Conservation (phyloP, 1,140 invertebrate genomes). For the Stegodyphus dumicola region DNA sequence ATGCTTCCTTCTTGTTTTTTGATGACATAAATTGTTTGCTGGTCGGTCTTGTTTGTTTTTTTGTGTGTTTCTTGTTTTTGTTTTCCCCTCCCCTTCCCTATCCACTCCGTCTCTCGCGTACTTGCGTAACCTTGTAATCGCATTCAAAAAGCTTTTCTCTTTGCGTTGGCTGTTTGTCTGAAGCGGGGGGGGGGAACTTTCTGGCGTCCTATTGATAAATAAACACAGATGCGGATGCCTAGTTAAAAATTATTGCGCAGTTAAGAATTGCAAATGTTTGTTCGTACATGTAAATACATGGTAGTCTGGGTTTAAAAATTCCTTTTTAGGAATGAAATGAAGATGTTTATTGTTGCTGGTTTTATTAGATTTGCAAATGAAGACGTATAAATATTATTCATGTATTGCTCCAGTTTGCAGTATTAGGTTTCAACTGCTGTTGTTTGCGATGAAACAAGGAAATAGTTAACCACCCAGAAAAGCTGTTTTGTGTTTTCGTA, state of each 20-base stretch:
- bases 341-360: no score
- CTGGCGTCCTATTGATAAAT: slow-evolving; percentile 38
- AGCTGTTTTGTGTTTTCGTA: no score
- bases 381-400: no score
- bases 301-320: no score
- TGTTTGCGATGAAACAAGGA: no score
- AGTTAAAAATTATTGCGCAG: slow-evolving; percentile 5
- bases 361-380: no score
- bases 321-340: no score
- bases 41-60: slow-evolving; percentile 46
- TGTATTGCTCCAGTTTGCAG: no score
- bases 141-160: slow-evolving; percentile 15
- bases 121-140: slow-evolving; percentile 52
- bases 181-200: neutral
- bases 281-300: no score
- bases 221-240: slow-evolving; percentile 27
- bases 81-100: slow-evolving; percentile 10
- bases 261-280: neutral
- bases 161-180: slow-evolving; percentile 47
- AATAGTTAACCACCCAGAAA: no score
- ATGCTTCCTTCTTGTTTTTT: slow-evolving; percentile 48
- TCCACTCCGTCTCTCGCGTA: neutral
- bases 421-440: no score
- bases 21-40: slow-evolving; percentile 61
- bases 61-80: slow-evolving; percentile 23